Base-by-base conservation (phyloP, 2,797 vertebrate species). In the Sylvia borin region DNA sequence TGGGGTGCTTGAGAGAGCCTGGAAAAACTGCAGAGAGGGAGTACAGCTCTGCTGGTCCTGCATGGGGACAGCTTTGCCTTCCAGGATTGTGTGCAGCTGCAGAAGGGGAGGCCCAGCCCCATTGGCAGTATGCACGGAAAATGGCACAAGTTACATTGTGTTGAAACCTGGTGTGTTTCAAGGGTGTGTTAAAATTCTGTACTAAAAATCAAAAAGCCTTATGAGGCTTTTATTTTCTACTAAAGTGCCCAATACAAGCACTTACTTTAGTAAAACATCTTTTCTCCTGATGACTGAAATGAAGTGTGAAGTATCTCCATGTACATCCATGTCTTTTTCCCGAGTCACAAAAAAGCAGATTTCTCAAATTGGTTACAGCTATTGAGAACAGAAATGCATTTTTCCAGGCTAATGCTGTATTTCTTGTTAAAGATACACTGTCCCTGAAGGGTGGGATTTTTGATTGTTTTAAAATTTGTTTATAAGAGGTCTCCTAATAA, bases 41-140 rank as follows among this genome's bases (percentile, higher is more conserved):
- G 32, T 47, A 11, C 11, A 57, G 6, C 13, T 65, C 48, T 73
- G 29, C 43, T 58, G 16, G 2, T 38, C 29, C 36, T 65, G 53
- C 3, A 2, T 10, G 16, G 29, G 40, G 45, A 77, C 26, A 53
- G 24, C 29, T 92, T 53, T 67, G 24, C 27, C 25, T 80, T 31
- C 38, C 53, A 42, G 27, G 40, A 14, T 11, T 1, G 0, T 38
- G 17, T 2, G 22, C 9, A n/a, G 0, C 12, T 77, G 42, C 21
- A 34, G 54, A 15, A 19, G 6, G 18, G 22, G 36, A 34, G 27
- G 21, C 36, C 20, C 10, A 24, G 7, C 1, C 2, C 20, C 5
- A 1, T 25, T 76, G 58, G 55, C n/a, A 2, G 2, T n/a, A n/a
- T 26, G 62, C 8, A 3, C 38, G 38, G 42, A 13, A 77, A 88